Conservation (phyloP, 2,888 invertebrate species). For the Rugalucina vietnamica region DNA sequence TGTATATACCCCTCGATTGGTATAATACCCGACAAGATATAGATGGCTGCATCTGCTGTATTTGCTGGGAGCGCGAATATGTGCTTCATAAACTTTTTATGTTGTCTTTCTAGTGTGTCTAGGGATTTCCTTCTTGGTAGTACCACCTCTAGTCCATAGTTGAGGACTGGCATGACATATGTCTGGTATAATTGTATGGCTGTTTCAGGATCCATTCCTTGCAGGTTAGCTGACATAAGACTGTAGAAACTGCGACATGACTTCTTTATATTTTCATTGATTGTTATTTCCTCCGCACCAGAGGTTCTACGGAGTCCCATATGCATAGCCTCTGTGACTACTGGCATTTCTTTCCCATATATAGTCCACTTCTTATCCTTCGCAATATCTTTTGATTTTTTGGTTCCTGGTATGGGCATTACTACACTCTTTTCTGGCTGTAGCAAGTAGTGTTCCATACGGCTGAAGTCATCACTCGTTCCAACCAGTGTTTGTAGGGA, state of each 20-base stretch:
- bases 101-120: not conserved
- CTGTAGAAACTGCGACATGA: slow-evolving; percentile 9
- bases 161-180: slow-evolving; percentile 19
- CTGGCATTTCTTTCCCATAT: not conserved
- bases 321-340: slow-evolving; percentile 3
- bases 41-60: not conserved
- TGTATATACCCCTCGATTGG: not conserved
- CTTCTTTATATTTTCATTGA: slow-evolving; percentile 12
- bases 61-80: not conserved
- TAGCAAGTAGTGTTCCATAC: slow-evolving; percentile 6
- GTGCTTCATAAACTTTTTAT: slow-evolving; percentile 7
- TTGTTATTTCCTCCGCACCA: not conserved
- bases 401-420: not conserved
- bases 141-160: slow-evolving; percentile 26
- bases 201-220: slow-evolving; percentile 13
- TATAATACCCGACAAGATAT: not conserved
- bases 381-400: not conserved
- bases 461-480: not conserved
- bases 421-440: slow-evolving; percentile 17
- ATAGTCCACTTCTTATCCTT: not conserved
- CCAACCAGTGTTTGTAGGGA: not conserved
- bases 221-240: slow-evolving; percentile 10
- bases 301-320: not conserved
- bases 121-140: not conserved
- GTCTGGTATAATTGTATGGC: slow-evolving; percentile 16